Base-by-base conservation (phyloP, 1,140 invertebrate genomes). In the Zaprionus taronus region DNA sequence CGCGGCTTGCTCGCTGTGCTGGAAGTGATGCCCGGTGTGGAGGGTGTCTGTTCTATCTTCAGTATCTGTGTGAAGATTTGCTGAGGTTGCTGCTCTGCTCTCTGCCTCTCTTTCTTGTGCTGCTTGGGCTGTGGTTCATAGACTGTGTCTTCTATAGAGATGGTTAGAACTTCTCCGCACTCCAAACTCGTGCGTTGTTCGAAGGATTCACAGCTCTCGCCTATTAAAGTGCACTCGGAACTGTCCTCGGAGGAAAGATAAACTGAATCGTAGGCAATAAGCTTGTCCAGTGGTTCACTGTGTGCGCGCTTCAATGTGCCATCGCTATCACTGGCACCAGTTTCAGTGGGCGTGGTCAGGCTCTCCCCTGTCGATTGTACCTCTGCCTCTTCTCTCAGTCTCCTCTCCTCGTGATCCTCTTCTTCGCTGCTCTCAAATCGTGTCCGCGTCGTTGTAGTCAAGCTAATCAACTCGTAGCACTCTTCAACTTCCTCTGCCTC, bases 211-310 rank as follows among this genome's bases (percentile, higher is more conserved):
- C 80, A 76, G 47, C 77, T 80, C 15, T 87, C 91, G 14, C 91
- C 91, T 0, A 91, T 72, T n/a, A 93, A 22, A 0, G 91, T 93
- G 24, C 83, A 83, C 55, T 92, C 92, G 12, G 91, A 92, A 41
- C 92, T 91, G 24, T 92, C 92, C 49, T 93, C 92, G 1, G 92
- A 93, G 15, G 92, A 93, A 1, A 93, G 64, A 68, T 93, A 93
- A 1, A 93, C 91, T 34, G 92, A 93, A 64, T 93, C 92, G 70
- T 93, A 93, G 57, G 92, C 91, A 53, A 93, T 93, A 1, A 93
- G 69, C 6, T 91, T 83, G 6, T 92, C 91, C 63, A 91, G 31
- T 58, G 80, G 89, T 1, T 77, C 84, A 44, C 61, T 74, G 14
- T 76, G 63, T 4, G 36, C 22, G n/a, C 83, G 85, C 44, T 85